Evolutionary conservation across 2,888 invertebrate species (phyloP).

Genomic region (Cacoxenus indagator): DNA sequence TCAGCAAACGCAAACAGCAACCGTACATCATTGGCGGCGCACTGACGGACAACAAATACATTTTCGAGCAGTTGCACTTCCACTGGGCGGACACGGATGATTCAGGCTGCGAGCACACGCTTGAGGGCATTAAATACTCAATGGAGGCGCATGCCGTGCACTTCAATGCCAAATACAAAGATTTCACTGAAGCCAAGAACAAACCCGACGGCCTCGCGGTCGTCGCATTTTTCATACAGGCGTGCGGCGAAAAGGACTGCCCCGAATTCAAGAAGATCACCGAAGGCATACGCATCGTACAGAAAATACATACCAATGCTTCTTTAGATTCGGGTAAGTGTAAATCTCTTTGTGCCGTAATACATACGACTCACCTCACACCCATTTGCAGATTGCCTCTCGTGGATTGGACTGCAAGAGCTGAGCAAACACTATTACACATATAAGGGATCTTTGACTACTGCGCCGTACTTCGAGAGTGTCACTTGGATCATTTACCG

Average conservation of each 20-base stretch:
- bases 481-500: constrained; percentile 83
- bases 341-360: no score
- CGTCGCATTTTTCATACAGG: constrained; percentile 78
- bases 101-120: constrained; percentile 84
- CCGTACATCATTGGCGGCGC: constrained; percentile 78
- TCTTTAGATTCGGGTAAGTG: constrained; percentile 69
- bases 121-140: constrained; percentile 81
- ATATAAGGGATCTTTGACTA: constrained; percentile 81
- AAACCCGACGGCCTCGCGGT: constrained; percentile 81
- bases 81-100: constrained; percentile 84
- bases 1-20: constrained; percentile 73
- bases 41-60: constrained; percentile 76
- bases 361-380: no score
- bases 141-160: constrained; percentile 87
- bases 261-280: constrained; percentile 75
- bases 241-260: constrained; percentile 74
- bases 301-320: constrained; percentile 67
- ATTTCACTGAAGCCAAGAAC: constrained; percentile 76
- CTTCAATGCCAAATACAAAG: constrained; percentile 79
- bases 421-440: constrained; percentile 80
- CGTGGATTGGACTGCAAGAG: constrained; percentile 79
- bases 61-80: constrained; percentile 85
- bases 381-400: constrained; percentile 77
- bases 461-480: constrained; percentile 80
- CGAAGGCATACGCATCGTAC: constrained; percentile 72